Evolutionary conservation across 2,797 vertebrate genomes (phyloP), one percentile per base, ranked within the genome.

Genomic region (Merluccius polli): DNA sequence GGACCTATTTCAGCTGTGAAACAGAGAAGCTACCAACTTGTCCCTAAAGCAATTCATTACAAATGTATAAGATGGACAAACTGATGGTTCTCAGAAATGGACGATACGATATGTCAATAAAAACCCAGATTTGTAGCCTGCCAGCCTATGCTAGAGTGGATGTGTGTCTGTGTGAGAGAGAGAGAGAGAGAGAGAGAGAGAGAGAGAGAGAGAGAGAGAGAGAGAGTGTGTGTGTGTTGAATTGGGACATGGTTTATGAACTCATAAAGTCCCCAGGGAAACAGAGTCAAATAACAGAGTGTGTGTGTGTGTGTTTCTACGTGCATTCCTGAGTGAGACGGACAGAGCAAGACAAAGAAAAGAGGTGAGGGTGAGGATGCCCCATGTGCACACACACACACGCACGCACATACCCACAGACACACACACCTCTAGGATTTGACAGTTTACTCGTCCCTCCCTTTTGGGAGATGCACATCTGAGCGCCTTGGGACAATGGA

Each of bases 191-290:
- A n/a, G n/a, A n/a, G n/a, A n/a, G n/a, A n/a, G n/a, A n/a, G n/a
- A n/a, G n/a, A n/a, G n/a, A n/a, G n/a, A n/a, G n/a, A n/a, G n/a
- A n/a, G n/a, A n/a, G n/a, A n/a, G n/a, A n/a, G n/a, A n/a, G n/a
- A n/a, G n/a, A 29, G 71, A 44, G 0, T 76, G 76, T 72, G 79
- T 12, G 38, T 80, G 73, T 79, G 80, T 78, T 59, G 52, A 71
- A 63, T 77, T 81, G 74, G 71, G 81, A 77, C 77, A 73, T 71
- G 81, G 80, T 88, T 89, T 86, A 89, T 87, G 83, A 85, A 87
- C 82, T 80, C 63, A 84, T 86, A 89, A 89, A 87, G 80, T 88
- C 81, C 77, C 80, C 69, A 21, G 77, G 82, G 82, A 87, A 88
- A 85, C 88, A 90, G 27, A 79, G 86, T 86, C 78, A 59, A 73